Base-by-base conservation (phyloP, 2,797 vertebrate species). In the Acanthurus lineatus region DNA sequence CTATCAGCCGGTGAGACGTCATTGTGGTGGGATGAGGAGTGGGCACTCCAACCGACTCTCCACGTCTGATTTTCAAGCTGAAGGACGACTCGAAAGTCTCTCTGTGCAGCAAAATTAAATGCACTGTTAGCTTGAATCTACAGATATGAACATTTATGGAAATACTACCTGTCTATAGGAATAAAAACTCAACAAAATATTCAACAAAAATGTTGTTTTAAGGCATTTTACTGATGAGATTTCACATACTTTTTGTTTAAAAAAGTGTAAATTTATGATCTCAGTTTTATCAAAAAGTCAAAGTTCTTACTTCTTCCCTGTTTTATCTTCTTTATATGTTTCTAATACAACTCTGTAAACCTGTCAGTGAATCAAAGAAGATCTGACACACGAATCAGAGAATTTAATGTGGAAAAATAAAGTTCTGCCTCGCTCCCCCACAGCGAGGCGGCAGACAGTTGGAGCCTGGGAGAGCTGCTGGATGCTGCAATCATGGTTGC, bases 401-500 rank as follows among this genome's bases (percentile, higher is more conserved):
- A 44, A 52, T 77, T 87, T 85, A 57, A 57, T 63, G 49, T 84
- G 73, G 47, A 65, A 69, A 78, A 66, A 3, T 22, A 22, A 48
- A 44, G 53, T 35, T 58, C 1, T 20, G 45, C 44, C 49, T 63
- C 11, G 10, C 62, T 62, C 77, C 73, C 83, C 81, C 53, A 64
- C 82, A 57, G 54, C 4, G 60, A 83, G 64, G 67, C 75, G 60
- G 78, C 77, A 88, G 71, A 88, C 78, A 38, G 51, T 56, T 59
- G 86, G 78, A 84, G 84, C 75, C 82, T 44, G 40, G 9, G 45
- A 71, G 79, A 80, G 69, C 54, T 70, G 76, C 73, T 79, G 68
- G 77, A 83, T 83, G 76, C 75, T 85, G 61, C 78, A 76, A 67
- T 85, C 38, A 38, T 8, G 7, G 35, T 85, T 79, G 63, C 71